phyloP scores from a whole-genome alignment of 2,113 vertebrate species.

The Sinocyclocheilus anshuiensis region DNA sequence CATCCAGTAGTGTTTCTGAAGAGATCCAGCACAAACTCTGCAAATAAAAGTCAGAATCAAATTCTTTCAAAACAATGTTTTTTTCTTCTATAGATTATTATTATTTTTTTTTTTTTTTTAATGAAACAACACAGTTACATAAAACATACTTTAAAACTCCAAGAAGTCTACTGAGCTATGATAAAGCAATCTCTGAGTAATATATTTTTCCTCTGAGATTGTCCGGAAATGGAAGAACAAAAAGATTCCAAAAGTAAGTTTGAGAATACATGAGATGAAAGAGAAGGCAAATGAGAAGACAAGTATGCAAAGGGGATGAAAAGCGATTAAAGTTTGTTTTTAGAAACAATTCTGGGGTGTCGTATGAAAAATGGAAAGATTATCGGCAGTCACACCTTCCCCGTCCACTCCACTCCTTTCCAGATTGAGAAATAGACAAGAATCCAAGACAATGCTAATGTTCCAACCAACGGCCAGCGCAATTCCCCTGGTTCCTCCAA shows the following conservation, averaged over 20 bases:
- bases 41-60: too few relatives aligned
- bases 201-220: background rate
- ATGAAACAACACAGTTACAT: background rate
- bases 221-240: background rate
- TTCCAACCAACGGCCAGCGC: slow-evolving; percentile 87
- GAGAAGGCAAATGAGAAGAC: background rate
- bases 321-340: too few relatives aligned
- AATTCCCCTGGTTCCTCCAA: slow-evolving; percentile 83
- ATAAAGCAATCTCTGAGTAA: background rate
- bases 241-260: background rate
- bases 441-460: slow-evolving; percentile 85
- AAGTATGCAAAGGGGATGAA: too few relatives aligned
- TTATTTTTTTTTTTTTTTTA: too few relatives aligned
- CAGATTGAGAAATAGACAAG: slow-evolving; percentile 92
- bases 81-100: too few relatives aligned
- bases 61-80: too few relatives aligned
- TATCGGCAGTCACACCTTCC: slow-evolving; percentile 77
- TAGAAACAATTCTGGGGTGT: background rate
- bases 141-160: background rate
- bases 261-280: background rate
- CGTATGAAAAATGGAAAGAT: background rate
- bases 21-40: too few relatives aligned
- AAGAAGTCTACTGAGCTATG: background rate
- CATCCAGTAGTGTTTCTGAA: too few relatives aligned
- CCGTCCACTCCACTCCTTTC: slow-evolving; percentile 93